Base-by-base conservation (phyloP, 2,797 vertebrate species). In the Discoglossus pictus region DNA sequence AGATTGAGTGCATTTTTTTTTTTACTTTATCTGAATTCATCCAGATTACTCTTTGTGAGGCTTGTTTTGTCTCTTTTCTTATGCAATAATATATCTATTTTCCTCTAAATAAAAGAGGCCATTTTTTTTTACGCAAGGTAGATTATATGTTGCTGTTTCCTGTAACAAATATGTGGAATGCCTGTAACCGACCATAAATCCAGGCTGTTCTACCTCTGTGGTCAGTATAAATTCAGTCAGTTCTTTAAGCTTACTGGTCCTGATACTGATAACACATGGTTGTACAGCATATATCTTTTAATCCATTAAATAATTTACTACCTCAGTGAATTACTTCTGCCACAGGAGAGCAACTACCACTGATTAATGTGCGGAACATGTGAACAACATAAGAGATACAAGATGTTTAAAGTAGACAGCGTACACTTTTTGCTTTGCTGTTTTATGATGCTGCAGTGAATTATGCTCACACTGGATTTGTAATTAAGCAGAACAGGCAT, bases 401-500 rank as follows among this genome's bases (percentile, higher is more conserved):
- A 34, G n/a, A 20, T 34, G 44, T 17, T 16, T 13, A 13, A 36
- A 15, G 38, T 47, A 40, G 18, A 15, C 50, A n/a, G 17, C 27
- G 15, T 38, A 31, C 36, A 55, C 21, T 18, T 16, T 53, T 7
- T 10, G 27, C 23, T 52, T 21, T 52, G 25, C 40, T 20, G 31
- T 52, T 71, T 64, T 64, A 64, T 56, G 15, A 13, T 36, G n/a
- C 52, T 15, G 25, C 10, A 12, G 6, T 71, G 53, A 71, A 55
- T 71, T 51, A 71, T 58, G 25, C 46, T 13, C 23, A 13, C 12
- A 11, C 25, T 52, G 44, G 60, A 64, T 16, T 58, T 27, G 52
- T 64, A 71, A 71, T 71, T 71, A 71, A 71, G 52, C 53, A 64
- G 24, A 64, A 64, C 60, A 71, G 68, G 20, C 52, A 64, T 71